phyloP scores from a whole-genome alignment of 2,797 vertebrate genomes.

The Falco peregrinus region DNA sequence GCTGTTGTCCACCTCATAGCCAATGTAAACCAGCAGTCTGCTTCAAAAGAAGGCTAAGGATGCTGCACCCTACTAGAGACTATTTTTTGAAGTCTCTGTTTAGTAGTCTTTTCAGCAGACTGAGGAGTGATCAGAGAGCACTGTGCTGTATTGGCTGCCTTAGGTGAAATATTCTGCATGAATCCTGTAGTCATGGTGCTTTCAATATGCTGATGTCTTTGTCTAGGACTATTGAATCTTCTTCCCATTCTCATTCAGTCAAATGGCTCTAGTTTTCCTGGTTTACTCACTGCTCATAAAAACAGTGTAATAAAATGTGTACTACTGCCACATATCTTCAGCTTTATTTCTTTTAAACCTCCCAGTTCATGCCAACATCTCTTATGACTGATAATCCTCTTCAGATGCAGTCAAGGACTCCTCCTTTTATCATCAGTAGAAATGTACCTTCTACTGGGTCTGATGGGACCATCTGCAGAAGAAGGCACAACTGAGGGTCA shows the following conservation, averaged over 20 bases:
- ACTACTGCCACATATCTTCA: neutral
- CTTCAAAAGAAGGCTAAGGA: neutral
- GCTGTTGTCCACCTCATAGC: neutral
- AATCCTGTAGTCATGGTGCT: neutral
- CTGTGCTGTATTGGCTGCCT: neutral
- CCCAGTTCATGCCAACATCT: neutral
- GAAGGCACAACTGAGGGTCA: neutral
- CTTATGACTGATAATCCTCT: neutral
- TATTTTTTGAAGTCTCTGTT: neutral
- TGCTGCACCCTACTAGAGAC: neutral
- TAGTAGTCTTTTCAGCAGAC: neutral
- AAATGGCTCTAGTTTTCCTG: neutral
- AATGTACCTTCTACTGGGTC: neutral
- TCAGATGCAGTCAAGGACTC: neutral
- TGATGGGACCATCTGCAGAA: neutral
- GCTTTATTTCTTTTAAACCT: neutral
- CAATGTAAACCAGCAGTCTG: neutral
- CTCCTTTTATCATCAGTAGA: neutral
- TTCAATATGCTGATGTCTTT: constrained; percentile 18
- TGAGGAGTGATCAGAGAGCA: neutral
- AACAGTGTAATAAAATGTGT: neutral
- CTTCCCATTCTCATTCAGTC: neutral
- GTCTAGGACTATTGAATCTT: neutral
- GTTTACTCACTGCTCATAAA: neutral
- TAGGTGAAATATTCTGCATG: neutral